Percentiles rank a stretch among this genome's conserved stretches.
Conservation (phyloP, 2,888 invertebrate genomes). For the Dryococelus australis region DNA sequence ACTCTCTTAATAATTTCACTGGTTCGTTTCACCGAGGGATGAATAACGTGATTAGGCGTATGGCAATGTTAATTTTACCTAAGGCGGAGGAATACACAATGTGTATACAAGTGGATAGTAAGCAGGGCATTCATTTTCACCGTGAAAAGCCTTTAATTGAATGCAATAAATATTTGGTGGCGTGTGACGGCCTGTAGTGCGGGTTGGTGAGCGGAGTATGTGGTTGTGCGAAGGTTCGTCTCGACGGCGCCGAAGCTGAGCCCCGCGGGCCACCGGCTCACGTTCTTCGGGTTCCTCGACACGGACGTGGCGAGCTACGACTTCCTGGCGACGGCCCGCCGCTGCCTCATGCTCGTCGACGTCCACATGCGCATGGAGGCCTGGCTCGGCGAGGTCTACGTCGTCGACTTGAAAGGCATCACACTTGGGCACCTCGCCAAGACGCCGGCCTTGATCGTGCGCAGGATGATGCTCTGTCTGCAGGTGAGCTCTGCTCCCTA, state of each 20-base stretch:
- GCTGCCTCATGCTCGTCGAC: neutral
- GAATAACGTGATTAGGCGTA: too few species aligned
- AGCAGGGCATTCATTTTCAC: too few species aligned
- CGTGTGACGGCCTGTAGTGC: too few species aligned
- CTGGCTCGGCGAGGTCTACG: neutral
- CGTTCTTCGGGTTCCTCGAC: neutral
- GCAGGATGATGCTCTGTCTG: neutral
- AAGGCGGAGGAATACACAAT: too few species aligned
- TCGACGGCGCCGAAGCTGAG: neutral
- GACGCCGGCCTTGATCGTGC: neutral
- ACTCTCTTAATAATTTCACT: too few species aligned
- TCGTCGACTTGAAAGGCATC: neutral
- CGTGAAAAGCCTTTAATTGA: too few species aligned
- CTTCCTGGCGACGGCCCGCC: neutral
- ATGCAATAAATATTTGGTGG: too few species aligned
- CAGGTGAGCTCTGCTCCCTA: neutral
- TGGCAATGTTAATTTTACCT: too few species aligned
- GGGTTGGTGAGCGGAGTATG: neutral
- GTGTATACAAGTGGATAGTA: too few species aligned
- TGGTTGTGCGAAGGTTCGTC: neutral
- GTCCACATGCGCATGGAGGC: neutral
- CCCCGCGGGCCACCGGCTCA: neutral
- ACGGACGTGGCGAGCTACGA: neutral
- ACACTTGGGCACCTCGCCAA: neutral
- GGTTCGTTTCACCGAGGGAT: too few species aligned